Base-by-base conservation (phyloP, 2,797 vertebrate genomes). In the Sphenodon punctatus region DNA sequence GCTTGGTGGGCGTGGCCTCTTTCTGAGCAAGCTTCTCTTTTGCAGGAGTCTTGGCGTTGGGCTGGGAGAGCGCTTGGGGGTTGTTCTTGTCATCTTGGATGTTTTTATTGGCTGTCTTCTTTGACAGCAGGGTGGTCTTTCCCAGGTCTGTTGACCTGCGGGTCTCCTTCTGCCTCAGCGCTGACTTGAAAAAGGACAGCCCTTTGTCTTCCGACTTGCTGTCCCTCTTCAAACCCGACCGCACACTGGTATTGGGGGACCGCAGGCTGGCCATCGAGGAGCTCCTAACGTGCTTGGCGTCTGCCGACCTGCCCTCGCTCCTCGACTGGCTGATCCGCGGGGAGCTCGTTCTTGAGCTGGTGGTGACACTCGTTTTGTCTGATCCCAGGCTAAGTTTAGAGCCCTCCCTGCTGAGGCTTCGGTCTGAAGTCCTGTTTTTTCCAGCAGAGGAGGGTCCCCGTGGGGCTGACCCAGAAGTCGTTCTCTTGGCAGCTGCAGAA, bases 151-250 rank as follows among this genome's bases (percentile, higher is more conserved):
- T 97, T 0, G 98, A 99, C 75, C 98, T 94, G 56, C 99, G 97
- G 3, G 96, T 98, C 87, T 99, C 98, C 90, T 98, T 97, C 93
- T 99, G 98, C 69, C 99, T 95, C 61, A 99, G 95, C 72, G 99
- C 98, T 0, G 96, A 98, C 88, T 97, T 98, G 89, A 99, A 98
- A 93, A 99, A 99, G 7, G 98, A 99, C 88, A 99, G 90, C 1
- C 98, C 98, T 68, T 99, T 99, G 55, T 99, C 98, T 69, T 99
- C 98, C 0, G 97, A 97, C 81, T 97, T 99, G 95, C 97, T 97
- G 94, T 97, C 94, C 63, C 97, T 96, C 90, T 97, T 97, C 76
- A 98, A 81, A 16, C 97, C 97, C 0, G 95, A 89, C 22, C 95
- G 96, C 8, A 92, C 70, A 3, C 94, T 96, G 0, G 93, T 82